Conservation (phyloP, 2,888 invertebrate species). For the Mesorhabditis belari region DNA sequence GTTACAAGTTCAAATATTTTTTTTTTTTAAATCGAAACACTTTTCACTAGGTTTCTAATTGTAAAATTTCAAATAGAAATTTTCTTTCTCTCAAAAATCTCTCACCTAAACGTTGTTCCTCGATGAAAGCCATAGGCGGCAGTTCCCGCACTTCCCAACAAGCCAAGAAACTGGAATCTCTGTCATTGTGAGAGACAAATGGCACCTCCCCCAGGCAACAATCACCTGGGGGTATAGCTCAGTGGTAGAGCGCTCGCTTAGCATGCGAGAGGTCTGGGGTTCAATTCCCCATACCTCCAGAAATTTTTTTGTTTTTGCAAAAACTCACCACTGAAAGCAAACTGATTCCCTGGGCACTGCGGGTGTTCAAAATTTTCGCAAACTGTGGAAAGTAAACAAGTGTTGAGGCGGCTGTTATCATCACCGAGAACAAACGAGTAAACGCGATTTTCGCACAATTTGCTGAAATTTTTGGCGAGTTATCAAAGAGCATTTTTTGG, state of each 20-base stretch:
- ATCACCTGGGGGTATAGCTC: constrained; percentile 39
- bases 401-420: not conserved
- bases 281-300: constrained; percentile 28
- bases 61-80: too few species aligned
- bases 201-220: too few species aligned
- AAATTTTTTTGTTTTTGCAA: not conserved
- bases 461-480: too few species aligned
- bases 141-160: not conserved
- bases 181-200: too few species aligned
- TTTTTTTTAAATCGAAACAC: too few species aligned
- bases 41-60: too few species aligned
- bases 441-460: not conserved
- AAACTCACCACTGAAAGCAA: not conserved
- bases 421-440: not conserved
- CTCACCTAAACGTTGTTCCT: not conserved
- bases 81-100: too few species aligned
- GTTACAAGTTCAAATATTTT: too few species aligned
- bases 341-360: not conserved
- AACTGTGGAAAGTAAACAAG: not conserved
- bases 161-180: not conserved
- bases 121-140: not conserved
- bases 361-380: not conserved
- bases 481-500: too few species aligned
- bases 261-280: constrained; percentile 45
- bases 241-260: constrained; percentile 47